Evolutionary conservation across 2,797 vertebrate genomes (phyloP), one percentile per base, ranked within the genome.

Genomic region (Furcifer pardalis): DNA sequence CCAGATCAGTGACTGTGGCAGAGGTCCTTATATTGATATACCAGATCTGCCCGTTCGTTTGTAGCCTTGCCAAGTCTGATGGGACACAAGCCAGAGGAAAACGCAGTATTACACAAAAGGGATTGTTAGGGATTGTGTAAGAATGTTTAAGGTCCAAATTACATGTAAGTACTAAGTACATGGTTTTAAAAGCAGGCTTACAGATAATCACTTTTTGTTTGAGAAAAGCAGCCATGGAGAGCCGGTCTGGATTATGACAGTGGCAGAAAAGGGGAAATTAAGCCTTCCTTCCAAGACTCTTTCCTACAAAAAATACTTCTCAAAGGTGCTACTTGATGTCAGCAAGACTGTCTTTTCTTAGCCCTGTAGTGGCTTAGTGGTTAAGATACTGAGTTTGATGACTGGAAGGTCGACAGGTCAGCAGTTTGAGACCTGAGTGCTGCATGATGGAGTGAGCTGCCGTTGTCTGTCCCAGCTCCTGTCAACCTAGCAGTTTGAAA

Each of bases 1-100:
- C 25, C 52, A 76, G 88, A 80, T 92, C 91, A 92, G 81, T 77
- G 15, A 1, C 78, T 92, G 7, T 40, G 77, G 87, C 86, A 85
- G 81, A 77, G 80, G 79, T 81, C 68, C 68, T 56, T 83, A 1
- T 60, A n/a, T 35, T 72, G 32, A 40, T 42, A 42, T 13, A 19
- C 27, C 25, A 32, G 40, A 40, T 32, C 46, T 35, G n/a, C n/a
- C n/a, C n/a, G n/a, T n/a, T n/a, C n/a, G n/a, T n/a, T n/a, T n/a
- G n/a, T 37, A 30, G 4, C 6, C 25, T 62, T 30, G 12, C 42
- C 12, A 21, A 13, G 37, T 83, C 52, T 49, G 49, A 27, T 46
- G 13, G 59, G 32, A n/a, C 19, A 49, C n/a, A 46, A 72, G 25
- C 19, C 30, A 62, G 40, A 19, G 23, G n/a, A 42, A 65, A 63